These are phyloP conservation scores for Origma solitaria DNA, from an alignment of 2,113 vertebrate species.

Conservation along the genomic window DNA sequence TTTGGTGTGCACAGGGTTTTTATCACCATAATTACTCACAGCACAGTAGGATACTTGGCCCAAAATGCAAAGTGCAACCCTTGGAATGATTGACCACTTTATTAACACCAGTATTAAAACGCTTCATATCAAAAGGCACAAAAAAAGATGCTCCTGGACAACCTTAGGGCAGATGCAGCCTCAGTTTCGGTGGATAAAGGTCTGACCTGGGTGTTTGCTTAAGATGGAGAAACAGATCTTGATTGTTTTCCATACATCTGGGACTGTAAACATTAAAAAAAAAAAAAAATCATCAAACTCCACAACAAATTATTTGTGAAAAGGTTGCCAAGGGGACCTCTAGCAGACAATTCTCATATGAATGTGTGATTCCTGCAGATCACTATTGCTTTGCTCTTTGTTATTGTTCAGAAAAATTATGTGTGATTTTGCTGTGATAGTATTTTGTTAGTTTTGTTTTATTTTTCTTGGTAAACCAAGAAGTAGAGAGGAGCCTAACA, in stretches of 20 bases:
- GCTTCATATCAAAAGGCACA: neutral
- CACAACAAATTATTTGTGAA: neutral
- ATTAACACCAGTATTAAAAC: neutral
- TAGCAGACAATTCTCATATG: rapidly evolving
- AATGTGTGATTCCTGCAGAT: neutral
- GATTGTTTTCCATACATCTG: neutral
- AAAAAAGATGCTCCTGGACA: neutral
- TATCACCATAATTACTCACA: neutral
- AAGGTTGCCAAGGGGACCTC: neutral
- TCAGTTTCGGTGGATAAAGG: neutral
- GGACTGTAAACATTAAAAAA: neutral
- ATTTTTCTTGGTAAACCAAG: neutral
- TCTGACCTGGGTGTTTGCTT: neutral
- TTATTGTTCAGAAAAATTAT: neutral
- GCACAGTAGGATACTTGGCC: neutral
- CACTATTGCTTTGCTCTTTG: neutral
- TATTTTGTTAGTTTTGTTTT: neutral
- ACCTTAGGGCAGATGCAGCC: neutral
- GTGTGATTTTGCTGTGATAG: neutral
- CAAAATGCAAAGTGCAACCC: neutral
- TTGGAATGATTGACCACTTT: neutral
- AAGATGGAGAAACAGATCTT: neutral
- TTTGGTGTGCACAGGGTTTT: neutral
- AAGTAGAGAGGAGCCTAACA: neutral
- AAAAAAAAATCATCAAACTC: neutral